Conservation (phyloP, 2,113 vertebrate species). For the Paraplagusia blochii region DNA sequence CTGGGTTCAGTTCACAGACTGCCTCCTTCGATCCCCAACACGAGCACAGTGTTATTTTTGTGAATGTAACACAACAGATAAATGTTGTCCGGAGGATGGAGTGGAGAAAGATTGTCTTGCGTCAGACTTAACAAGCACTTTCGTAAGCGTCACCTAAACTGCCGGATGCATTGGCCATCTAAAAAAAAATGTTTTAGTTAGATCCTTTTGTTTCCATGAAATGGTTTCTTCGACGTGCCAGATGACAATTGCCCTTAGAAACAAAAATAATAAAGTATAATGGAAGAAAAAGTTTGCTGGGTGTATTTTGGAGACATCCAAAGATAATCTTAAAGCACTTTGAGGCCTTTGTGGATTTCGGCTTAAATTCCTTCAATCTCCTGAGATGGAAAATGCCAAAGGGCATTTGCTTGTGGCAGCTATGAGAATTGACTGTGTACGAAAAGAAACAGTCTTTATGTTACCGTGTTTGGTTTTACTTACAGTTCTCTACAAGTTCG, state of each 20-base stretch:
- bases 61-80: conserved; percentile 63
- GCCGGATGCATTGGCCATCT: conserved; percentile 61
- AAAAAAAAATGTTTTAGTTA: conserved; percentile 50
- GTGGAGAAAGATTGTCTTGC: conserved; percentile 61
- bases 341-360: conserved; percentile 74
- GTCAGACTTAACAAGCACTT: conserved; percentile 74
- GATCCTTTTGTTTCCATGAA: conserved; percentile 44
- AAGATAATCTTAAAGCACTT: conserved; percentile 82
- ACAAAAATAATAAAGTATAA: conserved; percentile 42
- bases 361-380: conserved; percentile 67
- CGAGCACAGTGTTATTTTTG: conserved; percentile 63
- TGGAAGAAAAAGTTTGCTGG: conserved; percentile 46
- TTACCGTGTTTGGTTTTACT: conserved; percentile 48
- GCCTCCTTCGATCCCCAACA: conserved; percentile 50
- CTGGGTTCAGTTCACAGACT: conserved; percentile 43
- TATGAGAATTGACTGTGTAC: conserved; percentile 65
- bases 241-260: conserved; percentile 66
- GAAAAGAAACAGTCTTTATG: conserved; percentile 51
- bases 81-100: conserved; percentile 50
- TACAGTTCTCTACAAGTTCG: conserved; percentile 31
- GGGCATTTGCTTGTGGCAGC: conserved; percentile 72
- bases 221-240: conserved; percentile 67
- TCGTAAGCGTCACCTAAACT: conserved; percentile 66
- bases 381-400: conserved; percentile 64
- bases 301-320: conserved; percentile 77